A percentile compares a stretch with the other conserved stretches of the same genome.
These are phyloP conservation scores for Sarcophaga peregrina DNA, from an alignment of 1,140 invertebrate genomes.

Conservation along the genomic window DNA sequence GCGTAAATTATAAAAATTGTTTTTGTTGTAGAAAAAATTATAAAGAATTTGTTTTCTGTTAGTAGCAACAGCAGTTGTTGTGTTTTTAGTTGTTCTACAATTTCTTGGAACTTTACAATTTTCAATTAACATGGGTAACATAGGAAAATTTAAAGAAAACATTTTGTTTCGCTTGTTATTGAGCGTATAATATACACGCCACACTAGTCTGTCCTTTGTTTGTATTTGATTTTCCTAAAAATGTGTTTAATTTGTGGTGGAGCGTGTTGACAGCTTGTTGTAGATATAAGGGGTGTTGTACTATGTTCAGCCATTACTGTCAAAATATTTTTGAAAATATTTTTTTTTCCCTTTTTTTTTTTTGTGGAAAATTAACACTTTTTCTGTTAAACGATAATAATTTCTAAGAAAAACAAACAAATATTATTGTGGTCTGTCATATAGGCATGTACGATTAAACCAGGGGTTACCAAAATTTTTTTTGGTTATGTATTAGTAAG, in stretches of 20 bases:
- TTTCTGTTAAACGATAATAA: neutral
- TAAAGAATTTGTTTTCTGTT: neutral
- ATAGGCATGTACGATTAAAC: too few relatives aligned
- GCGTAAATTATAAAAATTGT: neutral
- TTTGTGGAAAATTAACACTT: neutral
- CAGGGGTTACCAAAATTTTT: too few relatives aligned
- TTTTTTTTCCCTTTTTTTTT: neutral
- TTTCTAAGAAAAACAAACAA: too few relatives aligned
- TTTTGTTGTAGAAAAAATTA: neutral
- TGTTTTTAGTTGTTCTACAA: neutral
- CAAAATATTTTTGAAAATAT: constrained; percentile 12
- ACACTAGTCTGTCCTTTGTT: neutral
- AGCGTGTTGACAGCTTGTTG: neutral
- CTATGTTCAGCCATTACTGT: neutral
- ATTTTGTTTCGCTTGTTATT: neutral
- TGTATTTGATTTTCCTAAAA: neutral
- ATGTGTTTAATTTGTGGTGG: constrained; percentile 5
- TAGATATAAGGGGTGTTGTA: neutral
- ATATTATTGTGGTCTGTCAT: too few relatives aligned
- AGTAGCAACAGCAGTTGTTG: neutral
- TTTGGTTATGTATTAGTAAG: too few relatives aligned
- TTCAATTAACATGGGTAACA: neutral
- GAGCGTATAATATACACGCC: too few relatives aligned
- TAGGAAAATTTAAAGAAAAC: neutral
- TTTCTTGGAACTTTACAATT: neutral